Percentiles rank a stretch among this genome's conserved stretches.
phyloP scores from a whole-genome alignment of 2,113 vertebrate species.

The Malurus melanocephalus region DNA sequence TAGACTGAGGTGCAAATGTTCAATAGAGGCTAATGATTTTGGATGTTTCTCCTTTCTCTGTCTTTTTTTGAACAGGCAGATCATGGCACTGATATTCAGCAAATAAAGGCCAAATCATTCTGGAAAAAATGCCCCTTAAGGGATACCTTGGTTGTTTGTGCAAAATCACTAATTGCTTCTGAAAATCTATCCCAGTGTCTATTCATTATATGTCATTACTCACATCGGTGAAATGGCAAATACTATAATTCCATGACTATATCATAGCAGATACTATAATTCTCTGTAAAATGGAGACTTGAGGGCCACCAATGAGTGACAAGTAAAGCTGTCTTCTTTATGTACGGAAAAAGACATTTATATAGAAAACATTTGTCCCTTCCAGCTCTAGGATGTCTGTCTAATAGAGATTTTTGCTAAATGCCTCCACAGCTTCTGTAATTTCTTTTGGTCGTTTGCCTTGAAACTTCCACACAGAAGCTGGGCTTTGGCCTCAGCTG shows the following conservation, averaged over 20 bases:
- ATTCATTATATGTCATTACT: background rate
- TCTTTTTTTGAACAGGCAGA: background rate
- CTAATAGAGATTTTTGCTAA: background rate
- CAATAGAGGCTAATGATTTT: background rate
- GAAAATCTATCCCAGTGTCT: constrained; percentile 10
- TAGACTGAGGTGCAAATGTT: background rate
- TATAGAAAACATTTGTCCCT: background rate
- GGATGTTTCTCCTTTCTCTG: background rate
- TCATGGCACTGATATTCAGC: background rate
- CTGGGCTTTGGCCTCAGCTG: background rate
- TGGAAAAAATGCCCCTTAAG: background rate
- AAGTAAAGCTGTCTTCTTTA: background rate
- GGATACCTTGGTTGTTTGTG: background rate
- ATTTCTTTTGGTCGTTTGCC: background rate
- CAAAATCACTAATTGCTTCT: constrained; percentile 24
- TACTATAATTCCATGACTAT: background rate
- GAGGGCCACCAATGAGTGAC: background rate
- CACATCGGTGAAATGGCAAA: background rate
- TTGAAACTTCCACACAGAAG: background rate
- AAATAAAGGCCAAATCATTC: background rate
- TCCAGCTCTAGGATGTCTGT: background rate
- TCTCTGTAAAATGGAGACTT: constrained; percentile 11
- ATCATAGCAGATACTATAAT: background rate
- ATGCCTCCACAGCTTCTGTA: background rate
- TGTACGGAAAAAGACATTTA: background rate